These are phyloP conservation scores for Labia minor DNA, from an alignment of 2,888 invertebrate genomes.

Conservation along the genomic window DNA sequence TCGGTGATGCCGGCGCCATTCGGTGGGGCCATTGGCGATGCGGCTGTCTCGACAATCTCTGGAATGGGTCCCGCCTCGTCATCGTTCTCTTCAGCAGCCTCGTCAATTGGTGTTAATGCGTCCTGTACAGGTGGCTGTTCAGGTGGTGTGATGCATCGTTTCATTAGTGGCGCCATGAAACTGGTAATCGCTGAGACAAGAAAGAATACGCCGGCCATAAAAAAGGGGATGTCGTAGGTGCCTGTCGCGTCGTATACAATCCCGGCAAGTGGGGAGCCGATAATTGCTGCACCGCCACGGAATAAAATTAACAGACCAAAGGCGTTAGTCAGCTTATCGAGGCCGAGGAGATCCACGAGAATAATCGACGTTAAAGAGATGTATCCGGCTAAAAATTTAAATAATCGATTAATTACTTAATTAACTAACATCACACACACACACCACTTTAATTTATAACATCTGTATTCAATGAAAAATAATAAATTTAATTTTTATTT, in stretches of 20 bases:
- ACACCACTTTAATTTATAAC: not conserved
- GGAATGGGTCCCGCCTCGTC: conserved; percentile 53
- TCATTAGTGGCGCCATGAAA: conserved; percentile 66
- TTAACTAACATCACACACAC: not conserved
- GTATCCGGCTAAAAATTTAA: conserved; percentile 83
- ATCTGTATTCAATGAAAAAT: too few relatives aligned
- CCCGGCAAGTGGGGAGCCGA: conserved; percentile 75
- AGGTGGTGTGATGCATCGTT: conserved; percentile 44
- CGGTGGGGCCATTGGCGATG: conserved; percentile 45
- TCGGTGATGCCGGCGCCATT: conserved; percentile 31
- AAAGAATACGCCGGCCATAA: conserved; percentile 82
- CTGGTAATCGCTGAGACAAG: conserved; percentile 73
- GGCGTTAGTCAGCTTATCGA: conserved; percentile 92
- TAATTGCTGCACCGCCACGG: conserved; percentile 85
- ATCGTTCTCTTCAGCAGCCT: conserved; percentile 49
- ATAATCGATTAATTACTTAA: too few relatives aligned
- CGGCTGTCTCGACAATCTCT: conserved; percentile 66
- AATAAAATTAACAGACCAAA: conserved; percentile 92
- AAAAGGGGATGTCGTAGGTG: conserved; percentile 81
- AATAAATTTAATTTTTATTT: too few relatives aligned
- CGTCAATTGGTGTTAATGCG: conserved; percentile 70
- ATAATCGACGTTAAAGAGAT: conserved; percentile 97
- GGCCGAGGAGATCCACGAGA: conserved; percentile 86
- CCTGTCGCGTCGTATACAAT: conserved; percentile 77
- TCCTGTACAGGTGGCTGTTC: conserved; percentile 54